These are phyloP conservation scores for Aphelocoma californica DNA, from an alignment of 2,797 vertebrate genomes.

Conservation along the genomic window DNA sequence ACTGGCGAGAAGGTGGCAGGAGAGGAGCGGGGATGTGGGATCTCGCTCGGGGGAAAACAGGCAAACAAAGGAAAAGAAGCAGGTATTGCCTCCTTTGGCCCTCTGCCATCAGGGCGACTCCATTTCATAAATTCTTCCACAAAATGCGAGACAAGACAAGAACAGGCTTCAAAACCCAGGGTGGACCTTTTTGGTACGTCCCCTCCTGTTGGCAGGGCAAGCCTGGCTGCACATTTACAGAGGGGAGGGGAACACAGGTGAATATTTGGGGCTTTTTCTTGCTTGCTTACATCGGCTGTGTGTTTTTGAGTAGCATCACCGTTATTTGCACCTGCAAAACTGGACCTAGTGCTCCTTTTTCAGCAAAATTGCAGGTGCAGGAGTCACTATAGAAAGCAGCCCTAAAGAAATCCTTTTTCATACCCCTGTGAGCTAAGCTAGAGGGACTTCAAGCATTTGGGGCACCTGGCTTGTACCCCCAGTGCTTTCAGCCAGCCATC, in stretches of 20 bases:
- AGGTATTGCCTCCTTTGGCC: neutral
- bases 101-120: neutral
- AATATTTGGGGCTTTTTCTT: neutral
- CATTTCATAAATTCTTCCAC: neutral
- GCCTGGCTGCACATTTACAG: neutral
- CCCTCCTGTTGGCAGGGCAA: neutral
- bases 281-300: neutral
- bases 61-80: neutral
- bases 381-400: neutral
- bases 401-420: neutral
- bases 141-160: neutral
- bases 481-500: neutral
- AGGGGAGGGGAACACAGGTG: neutral
- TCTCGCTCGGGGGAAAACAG: fast-evolving
- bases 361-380: neutral
- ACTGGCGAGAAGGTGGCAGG: neutral
- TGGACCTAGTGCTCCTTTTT: neutral
- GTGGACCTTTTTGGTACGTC: neutral
- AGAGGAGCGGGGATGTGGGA: neutral
- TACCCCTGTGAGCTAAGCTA: neutral
- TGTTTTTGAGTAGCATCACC: neutral
- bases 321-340: neutral
- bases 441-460: neutral
- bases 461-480: neutral
- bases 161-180: neutral